Conservation (phyloP, 2,888 invertebrate genomes). For the Oscheius sp. region DNA sequence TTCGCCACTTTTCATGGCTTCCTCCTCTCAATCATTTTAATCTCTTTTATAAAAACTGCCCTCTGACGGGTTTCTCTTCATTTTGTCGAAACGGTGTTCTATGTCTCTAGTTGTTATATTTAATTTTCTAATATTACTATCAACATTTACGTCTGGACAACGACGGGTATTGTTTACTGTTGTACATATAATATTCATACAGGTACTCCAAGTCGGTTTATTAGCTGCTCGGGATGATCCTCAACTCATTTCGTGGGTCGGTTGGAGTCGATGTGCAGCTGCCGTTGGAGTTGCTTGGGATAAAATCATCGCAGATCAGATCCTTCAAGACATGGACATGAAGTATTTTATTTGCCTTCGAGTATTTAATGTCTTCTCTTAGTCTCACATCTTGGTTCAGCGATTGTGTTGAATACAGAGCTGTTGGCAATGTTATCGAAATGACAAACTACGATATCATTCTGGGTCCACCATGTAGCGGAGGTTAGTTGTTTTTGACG, state of each 20-base stretch:
- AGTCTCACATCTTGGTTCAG: constrained; percentile 17
- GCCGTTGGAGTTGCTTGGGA: constrained; percentile 39
- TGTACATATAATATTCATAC: too few species aligned
- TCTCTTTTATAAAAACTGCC: too few species aligned
- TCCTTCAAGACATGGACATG: constrained; percentile 23
- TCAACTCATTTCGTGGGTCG: constrained; percentile 9
- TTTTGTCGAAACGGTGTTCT: too few species aligned
- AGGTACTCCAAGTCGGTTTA: constrained; percentile 23
- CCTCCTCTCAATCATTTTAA: too few species aligned
- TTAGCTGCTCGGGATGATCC: constrained; percentile 17
- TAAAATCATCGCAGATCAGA: constrained; percentile 31
- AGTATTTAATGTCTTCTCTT: background rate
- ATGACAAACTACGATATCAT: constrained; percentile 23
- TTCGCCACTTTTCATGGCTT: too few species aligned
- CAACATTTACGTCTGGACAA: too few species aligned
- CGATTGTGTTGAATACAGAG: constrained; percentile 26
- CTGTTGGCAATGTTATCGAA: constrained; percentile 27
- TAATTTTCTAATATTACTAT: too few species aligned
- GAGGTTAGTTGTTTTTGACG: background rate
- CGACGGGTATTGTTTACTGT: too few species aligned
- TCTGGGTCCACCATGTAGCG: constrained; percentile 37
- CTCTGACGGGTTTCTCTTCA: too few species aligned
- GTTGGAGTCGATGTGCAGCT: constrained; percentile 25
- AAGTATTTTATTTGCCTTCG: constrained; percentile 9
- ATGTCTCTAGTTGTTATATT: too few species aligned